Evolutionary conservation across 1,140 invertebrate species (phyloP), one percentile per base, ranked within the genome.

Genomic region (Steinernema feltiae): DNA sequence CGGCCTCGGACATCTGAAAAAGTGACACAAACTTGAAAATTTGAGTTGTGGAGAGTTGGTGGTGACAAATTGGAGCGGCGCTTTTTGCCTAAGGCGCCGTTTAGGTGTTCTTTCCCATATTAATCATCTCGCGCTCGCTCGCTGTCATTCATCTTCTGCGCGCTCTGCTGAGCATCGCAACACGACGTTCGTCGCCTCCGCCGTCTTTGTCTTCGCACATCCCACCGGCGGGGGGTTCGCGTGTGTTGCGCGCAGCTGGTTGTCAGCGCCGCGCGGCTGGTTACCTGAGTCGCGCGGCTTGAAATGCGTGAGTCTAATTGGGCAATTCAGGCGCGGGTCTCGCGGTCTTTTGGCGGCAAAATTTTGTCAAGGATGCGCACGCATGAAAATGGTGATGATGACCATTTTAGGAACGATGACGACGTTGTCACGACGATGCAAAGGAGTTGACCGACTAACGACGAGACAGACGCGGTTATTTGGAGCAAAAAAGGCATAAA

Each of bases 231-330:
- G n/a, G n/a, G n/a, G n/a, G n/a, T n/a, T n/a, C n/a, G n/a, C n/a
- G n/a, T n/a, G n/a, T n/a, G n/a, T n/a, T n/a, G n/a, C n/a, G n/a
- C n/a, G n/a, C n/a, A n/a, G n/a, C n/a, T n/a, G n/a, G n/a, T n/a
- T n/a, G n/a, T n/a, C n/a, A n/a, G n/a, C n/a, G n/a, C n/a, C n/a
- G n/a, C n/a, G n/a, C n/a, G n/a, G n/a, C n/a, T n/a, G n/a, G n/a
- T n/a, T n/a, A n/a, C n/a, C n/a, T n/a, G n/a, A n/a, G n/a, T n/a
- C n/a, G n/a, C n/a, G n/a, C n/a, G n/a, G n/a, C n/a, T n/a, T n/a
- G 24, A 63, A 63, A 63, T 63, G 53, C 53, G 53, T 63, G 53
- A n/a, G 53, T 63, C 53, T 63, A 63, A 63, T 63, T 63, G 53
- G 53, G 53, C 53, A 63, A 63, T 63, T 63, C 15, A 17, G 53